A percentile compares a stretch with the other conserved stretches of the same genome.
phyloP scores from a whole-genome alignment of 2,888 invertebrate species.

The Atrina japonica region DNA sequence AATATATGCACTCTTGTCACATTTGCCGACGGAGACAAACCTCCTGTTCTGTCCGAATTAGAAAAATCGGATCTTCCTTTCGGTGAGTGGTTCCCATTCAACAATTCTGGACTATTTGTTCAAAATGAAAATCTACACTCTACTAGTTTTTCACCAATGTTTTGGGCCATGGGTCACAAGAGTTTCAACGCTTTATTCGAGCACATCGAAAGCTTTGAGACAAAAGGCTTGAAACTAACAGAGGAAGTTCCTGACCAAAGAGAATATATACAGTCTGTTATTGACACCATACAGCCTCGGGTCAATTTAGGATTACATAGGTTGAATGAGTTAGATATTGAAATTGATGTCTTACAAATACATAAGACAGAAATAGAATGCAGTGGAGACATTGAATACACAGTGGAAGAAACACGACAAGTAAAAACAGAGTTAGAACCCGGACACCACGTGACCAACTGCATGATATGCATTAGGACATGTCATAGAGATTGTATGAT shows the following conservation, averaged over 20 bases:
- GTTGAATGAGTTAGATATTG: slow-evolving; percentile 13
- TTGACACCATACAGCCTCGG: slow-evolving; percentile 34
- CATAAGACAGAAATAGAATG: background rate
- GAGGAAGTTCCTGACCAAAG: slow-evolving; percentile 16
- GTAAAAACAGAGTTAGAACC: background rate
- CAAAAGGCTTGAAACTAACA: slow-evolving; percentile 30
- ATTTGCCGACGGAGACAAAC: slow-evolving; percentile 19
- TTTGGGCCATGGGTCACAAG: slow-evolving; percentile 22
- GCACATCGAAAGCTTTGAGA: background rate
- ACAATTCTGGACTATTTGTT: too few species aligned
- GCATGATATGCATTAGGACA: slow-evolving; percentile 42
- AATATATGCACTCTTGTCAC: slow-evolving; percentile 27
- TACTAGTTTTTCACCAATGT: slow-evolving; percentile 2
- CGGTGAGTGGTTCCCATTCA: background rate
- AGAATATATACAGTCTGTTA: slow-evolving; percentile 35
- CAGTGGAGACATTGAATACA: slow-evolving; percentile 6
- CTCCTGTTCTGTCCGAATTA: slow-evolving; percentile 12
- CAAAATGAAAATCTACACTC: background rate
- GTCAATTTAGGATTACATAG: background rate
- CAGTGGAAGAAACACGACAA: too few species aligned
- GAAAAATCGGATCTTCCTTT: slow-evolving; percentile 15
- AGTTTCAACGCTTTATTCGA: slow-evolving; percentile 22
- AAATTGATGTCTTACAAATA: too few species aligned
- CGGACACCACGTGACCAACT: slow-evolving; percentile 49
- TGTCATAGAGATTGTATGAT: slow-evolving; percentile 44